Conservation (phyloP, 2,113 vertebrate genomes). For the Mustela lutreola region DNA sequence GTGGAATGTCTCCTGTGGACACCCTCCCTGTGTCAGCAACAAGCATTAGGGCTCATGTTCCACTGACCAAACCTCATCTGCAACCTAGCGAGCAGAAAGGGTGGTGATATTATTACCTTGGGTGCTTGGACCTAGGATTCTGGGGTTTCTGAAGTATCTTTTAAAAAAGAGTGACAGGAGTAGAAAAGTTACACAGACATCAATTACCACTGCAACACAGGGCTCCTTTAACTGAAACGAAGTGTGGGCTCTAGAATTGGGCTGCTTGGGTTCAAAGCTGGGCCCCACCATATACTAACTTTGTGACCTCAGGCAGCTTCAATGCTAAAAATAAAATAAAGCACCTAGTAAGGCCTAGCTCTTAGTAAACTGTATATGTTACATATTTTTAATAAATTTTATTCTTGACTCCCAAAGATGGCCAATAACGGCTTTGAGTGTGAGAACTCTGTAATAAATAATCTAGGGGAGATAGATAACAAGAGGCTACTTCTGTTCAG, state of each 20-base stretch:
- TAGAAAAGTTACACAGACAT: not conserved
- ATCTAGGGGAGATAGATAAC: not conserved
- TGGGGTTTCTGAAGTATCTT: not conserved
- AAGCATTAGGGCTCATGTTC: not conserved
- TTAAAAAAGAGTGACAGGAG: not conserved
- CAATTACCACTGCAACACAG: not conserved
- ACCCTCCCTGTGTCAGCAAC: not conserved
- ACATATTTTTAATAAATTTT: not conserved
- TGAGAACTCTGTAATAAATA: not conserved
- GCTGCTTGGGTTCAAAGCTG: not conserved
- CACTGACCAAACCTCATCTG: not conserved
- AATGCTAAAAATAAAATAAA: constrained; percentile 1
- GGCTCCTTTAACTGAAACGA: not conserved
- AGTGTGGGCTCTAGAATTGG: not conserved
- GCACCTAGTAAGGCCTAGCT: not conserved
- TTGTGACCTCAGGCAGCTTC: not conserved
- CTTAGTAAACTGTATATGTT: not conserved
- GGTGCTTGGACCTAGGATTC: not conserved
- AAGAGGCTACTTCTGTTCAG: not conserved
- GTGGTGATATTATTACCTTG: not conserved
- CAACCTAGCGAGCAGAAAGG: not conserved
- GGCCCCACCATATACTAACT: not conserved
- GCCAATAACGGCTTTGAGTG: not conserved
- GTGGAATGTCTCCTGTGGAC: not conserved
- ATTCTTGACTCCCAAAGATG: not conserved